Base-by-base conservation (phyloP, 2,888 invertebrate genomes). In the Galeruca laticollis region DNA sequence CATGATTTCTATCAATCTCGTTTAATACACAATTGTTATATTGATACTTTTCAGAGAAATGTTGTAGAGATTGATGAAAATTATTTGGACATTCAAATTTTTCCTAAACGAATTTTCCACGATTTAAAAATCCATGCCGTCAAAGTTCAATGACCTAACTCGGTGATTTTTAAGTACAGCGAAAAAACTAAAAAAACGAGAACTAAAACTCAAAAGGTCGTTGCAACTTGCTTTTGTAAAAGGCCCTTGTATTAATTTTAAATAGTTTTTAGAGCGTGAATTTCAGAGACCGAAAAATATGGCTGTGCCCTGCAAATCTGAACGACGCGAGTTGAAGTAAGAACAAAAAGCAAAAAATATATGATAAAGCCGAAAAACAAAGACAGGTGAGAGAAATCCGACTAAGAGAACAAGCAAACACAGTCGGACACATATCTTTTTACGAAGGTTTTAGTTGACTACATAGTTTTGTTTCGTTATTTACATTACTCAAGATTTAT, bases 361-460 rank as follows among this genome's bases (percentile, higher is more conserved):
- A 60, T 59, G 60, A 63, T 56, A 69, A 68, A 69, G 62, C 65
- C 54, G 37, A 61, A 74, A 74, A 74, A 74, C 74, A 74, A 74
- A 74, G 67, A 70, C 74, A 74, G 74, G 74, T 74, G 71, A 31
- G 54, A 54, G 69, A 73, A 71, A 73, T 73, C 69, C 60, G 71
- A 73, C 68, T 60, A 68, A 60, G 64, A 70, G 60, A 63, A 65
- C 68, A 49, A 63, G 54, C 66, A 47, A 47, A 8, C 47, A 47
- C n/a, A 15, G 47, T 47, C 47, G 67, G 18, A 54, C 43, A 15
- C 20, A 51, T 51, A 52, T 20, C 35, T 40, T 59, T 59, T 59
- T 1, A 18, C 11, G 2, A 37, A 35, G 40, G 35, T 15, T 47
- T 15, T 18, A 37, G 8, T 10, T 37, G 2, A 37, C 10, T 37